Percentiles rank a stretch among this genome's conserved stretches.
Evolutionary conservation across 2,113 vertebrate species (phyloP).

Genomic region (Varanus salvator): DNA sequence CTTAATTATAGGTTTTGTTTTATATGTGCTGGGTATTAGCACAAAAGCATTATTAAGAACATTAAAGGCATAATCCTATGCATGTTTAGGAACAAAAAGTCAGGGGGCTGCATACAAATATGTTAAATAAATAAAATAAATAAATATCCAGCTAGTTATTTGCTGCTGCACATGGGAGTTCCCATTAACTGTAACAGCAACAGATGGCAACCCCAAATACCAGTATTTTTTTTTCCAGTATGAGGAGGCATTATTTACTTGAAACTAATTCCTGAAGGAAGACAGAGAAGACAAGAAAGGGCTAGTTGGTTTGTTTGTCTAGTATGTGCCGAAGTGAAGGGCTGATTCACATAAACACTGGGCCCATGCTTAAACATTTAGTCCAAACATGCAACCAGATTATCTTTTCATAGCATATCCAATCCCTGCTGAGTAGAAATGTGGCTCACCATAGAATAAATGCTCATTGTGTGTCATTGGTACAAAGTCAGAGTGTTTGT

Average conservation of each 20-base stretch:
- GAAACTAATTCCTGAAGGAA: background rate
- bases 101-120: no score
- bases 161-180: background rate
- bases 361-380: background rate
- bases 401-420: background rate
- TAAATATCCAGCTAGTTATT: no score
- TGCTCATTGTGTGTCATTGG: background rate
- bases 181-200: background rate
- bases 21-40: background rate
- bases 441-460: background rate
- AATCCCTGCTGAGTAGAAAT: background rate
- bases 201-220: background rate
- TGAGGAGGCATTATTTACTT: background rate
- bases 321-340: background rate
- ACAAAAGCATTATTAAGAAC: background rate
- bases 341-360: background rate
- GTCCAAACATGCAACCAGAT: background rate
- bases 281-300: background rate
- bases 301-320: no score
- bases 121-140: no score
- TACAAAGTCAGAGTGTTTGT: background rate
- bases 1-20: background rate
- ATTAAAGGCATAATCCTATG: no score
- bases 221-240: background rate
- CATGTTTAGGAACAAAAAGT: no score